Conservation (phyloP, 2,113 vertebrate species). For the Gobiocypris rarus region DNA sequence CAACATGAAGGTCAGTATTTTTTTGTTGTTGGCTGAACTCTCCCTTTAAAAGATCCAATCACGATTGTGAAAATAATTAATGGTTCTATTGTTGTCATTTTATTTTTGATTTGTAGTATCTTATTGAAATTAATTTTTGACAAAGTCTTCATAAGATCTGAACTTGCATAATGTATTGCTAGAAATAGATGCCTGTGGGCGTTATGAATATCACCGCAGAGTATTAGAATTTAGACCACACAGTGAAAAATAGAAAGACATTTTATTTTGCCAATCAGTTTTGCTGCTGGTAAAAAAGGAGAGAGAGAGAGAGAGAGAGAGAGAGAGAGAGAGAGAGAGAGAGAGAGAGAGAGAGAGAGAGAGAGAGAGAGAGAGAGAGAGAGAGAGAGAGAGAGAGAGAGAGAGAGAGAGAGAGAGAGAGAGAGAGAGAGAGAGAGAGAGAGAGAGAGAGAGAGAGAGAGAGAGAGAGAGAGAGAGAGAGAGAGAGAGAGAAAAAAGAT, state of each 20-base stretch:
- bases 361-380: no score
- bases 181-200: slow-evolving; percentile 3
- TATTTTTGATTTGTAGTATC: neutral
- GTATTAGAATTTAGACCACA: neutral
- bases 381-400: no score
- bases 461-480: no score
- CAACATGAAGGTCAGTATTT: neutral
- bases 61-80: neutral
- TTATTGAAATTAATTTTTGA: neutral
- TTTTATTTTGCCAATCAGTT: neutral
- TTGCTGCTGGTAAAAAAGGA: no score
- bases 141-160: neutral
- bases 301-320: no score
- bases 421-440: no score
- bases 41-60: neutral
- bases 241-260: neutral
- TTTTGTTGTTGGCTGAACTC: neutral
- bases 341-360: no score
- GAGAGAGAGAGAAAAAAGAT: no score
- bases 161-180: slow-evolving; percentile 13
- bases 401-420: no score
- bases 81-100: neutral
- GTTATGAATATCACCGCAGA: slow-evolving; percentile 1
- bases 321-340: no score
- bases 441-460: no score